Evolutionary conservation across 2,888 invertebrate species (phyloP).

Genomic region (Strigamia transsilvanica): DNA sequence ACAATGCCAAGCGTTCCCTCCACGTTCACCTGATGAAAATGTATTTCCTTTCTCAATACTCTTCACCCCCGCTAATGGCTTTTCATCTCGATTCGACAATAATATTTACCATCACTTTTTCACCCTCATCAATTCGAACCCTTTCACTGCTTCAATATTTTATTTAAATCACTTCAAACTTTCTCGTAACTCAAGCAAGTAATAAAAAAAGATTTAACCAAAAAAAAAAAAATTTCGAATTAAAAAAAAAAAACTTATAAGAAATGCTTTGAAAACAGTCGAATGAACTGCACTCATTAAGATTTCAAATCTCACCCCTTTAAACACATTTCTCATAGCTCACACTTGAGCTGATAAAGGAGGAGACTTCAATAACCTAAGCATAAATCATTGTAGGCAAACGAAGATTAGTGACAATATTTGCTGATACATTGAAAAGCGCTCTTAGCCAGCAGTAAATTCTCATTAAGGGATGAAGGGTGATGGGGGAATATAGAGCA

Average conservation of each 20-base stretch:
- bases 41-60: slow-evolving; percentile 39
- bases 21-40: slow-evolving; percentile 40
- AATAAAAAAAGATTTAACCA: neutral
- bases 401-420: slow-evolving; percentile 44
- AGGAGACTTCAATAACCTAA: slow-evolving; percentile 39
- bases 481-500: slow-evolving; percentile 32
- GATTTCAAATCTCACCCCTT: slow-evolving; percentile 39
- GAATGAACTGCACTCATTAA: slow-evolving; percentile 27
- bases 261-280: neutral
- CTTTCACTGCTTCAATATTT: slow-evolving; percentile 21
- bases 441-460: slow-evolving; percentile 44
- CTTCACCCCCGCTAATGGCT: slow-evolving; percentile 34
- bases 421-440: slow-evolving; percentile 44
- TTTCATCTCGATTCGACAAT: slow-evolving; percentile 39
- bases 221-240: neutral
- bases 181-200: neutral
- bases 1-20: neutral
- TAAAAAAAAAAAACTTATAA: neutral
- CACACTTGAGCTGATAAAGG: slow-evolving; percentile 39
- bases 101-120: slow-evolving; percentile 41
- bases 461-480: slow-evolving; percentile 44
- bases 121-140: slow-evolving; percentile 23
- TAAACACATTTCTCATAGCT: slow-evolving; percentile 33
- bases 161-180: slow-evolving; percentile 27
- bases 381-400: slow-evolving; percentile 42